Base-by-base conservation (phyloP, 2,888 invertebrate genomes). In the Habroteleia sp. region DNA sequence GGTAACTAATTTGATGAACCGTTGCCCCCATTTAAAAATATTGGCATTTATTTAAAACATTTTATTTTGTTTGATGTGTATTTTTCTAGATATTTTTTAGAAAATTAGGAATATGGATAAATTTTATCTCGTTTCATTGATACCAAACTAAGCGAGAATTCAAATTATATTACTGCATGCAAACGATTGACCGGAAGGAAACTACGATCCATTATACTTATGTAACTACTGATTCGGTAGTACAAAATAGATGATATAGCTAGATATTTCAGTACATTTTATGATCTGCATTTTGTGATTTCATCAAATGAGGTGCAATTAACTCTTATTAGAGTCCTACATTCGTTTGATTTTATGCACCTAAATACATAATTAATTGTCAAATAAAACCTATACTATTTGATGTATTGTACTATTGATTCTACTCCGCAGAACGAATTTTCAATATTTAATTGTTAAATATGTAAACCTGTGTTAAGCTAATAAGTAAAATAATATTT, bases 181-280 rank as follows among this genome's bases (percentile, higher is more conserved):
- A 65, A 73, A 73, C 72, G 65, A 72, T 72, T 65, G 72, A 65
- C 63, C 72, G 58, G 56, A 63, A 65, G 63, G 58, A 65, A 65
- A 41, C 48, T 63, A 42, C 63, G 37, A 63, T 63, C 71, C 54
- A 54, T 71, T 71, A 65, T 58, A 23, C 37, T 58, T 58, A 48
- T 56, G 71, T 72, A 63, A 72, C 71, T 56, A 72, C 62, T 63
- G 63, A 71, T 62, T 71, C 54, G 71, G 54, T 62, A 10, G 63
- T 46, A 72, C 39, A 56, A 72, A 72, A 56, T 56, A 48, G 48
- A 56, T 48, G 71, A 56, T 56, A 56, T 42, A 41, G 42, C 23
- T 31, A 23, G 13, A 52, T 60, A 62, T 46, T 62, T 29, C 35
- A 39, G 25, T 50, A 20, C 46, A 39, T 71, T 71, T 71, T 54